These are phyloP conservation scores for Colletes latitarsis DNA, from an alignment of 1,140 invertebrate genomes.

Conservation along the genomic window DNA sequence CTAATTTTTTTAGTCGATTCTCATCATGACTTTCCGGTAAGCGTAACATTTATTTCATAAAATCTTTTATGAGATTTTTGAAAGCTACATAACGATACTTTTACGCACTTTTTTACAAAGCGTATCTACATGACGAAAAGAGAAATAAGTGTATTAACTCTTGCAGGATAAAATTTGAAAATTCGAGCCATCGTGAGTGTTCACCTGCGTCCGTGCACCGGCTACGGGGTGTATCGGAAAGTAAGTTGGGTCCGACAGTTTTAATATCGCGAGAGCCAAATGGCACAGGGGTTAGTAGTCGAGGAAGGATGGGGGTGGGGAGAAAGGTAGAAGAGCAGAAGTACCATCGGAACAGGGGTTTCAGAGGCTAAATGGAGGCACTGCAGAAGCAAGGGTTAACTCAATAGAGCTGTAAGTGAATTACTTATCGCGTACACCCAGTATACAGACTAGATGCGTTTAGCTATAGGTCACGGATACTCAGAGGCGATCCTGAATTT, in stretches of 20 bases:
- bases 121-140: too few species aligned
- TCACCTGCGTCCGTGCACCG: neutral
- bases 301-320: neutral
- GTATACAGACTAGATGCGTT: slow-evolving; percentile 80
- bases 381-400: slow-evolving; percentile 81
- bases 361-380: slow-evolving; percentile 79
- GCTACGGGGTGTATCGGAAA: slow-evolving; percentile 35
- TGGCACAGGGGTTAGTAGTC: slow-evolving; percentile 16
- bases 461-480: slow-evolving; percentile 72
- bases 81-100: too few species aligned
- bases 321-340: slow-evolving; percentile 54
- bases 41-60: too few species aligned
- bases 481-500: slow-evolving; percentile 46
- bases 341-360: slow-evolving; percentile 64
- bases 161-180: too few species aligned
- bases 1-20: too few species aligned
- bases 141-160: too few species aligned
- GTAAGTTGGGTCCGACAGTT: slow-evolving; percentile 43
- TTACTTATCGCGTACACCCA: slow-evolving; percentile 80
- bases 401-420: slow-evolving; percentile 81
- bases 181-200: too few species aligned
- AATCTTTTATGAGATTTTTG: too few species aligned
- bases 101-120: too few species aligned
- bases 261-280: slow-evolving; percentile 64
- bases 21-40: too few species aligned